Base-by-base conservation (phyloP, 2,797 vertebrate genomes). In the Thalassophryne amazonica region DNA sequence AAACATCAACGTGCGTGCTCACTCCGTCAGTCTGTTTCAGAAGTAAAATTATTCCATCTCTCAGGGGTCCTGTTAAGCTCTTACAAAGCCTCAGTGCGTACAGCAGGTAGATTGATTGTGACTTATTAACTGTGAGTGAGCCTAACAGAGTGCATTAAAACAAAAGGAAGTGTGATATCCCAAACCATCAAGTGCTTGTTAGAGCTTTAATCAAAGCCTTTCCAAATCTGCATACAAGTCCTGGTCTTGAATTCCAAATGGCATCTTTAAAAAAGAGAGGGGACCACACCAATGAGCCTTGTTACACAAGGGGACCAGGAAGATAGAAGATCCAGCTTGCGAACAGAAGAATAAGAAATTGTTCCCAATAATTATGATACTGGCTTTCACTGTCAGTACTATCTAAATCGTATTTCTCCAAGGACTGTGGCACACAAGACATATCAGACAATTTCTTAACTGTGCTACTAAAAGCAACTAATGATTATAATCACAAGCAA, bases 111-210 rank as follows among this genome's bases (percentile, higher is more conserved):
- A 89, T 88, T 89, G 81, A 89, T 87, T 88, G 80, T 80, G 83
- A 88, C 83, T 84, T 86, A 91, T 89, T 89, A 88, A 84, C 83
- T 80, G 83, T 88, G 84, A 86, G 87, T 83, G 87, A 89, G 86
- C 71, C 77, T 86, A 88, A 87, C 75, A 86, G 83, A 87, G 81
- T 80, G 84, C 84, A 87, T 89, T 88, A 89, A 89, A 85, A 91
- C 85, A 87, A 90, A 88, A 86, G 83, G 85, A 90, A 85, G 89
- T 88, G 81, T 84, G 84, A 88, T 87, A 87, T 88, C 85, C 88
- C 80, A 73, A 83, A 85, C 83, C 77, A 86, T 89, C 86, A 88
- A 88, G 80, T 78, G 76, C 86, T 89, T 86, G 81, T 91, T 90
- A 90, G 78, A 75, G 78, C 82, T 88, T 87, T 89, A 90, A 91